These are phyloP conservation scores for Parauchenoglanis punctatus DNA, from an alignment of 2,797 vertebrate species.

Conservation along the genomic window DNA sequence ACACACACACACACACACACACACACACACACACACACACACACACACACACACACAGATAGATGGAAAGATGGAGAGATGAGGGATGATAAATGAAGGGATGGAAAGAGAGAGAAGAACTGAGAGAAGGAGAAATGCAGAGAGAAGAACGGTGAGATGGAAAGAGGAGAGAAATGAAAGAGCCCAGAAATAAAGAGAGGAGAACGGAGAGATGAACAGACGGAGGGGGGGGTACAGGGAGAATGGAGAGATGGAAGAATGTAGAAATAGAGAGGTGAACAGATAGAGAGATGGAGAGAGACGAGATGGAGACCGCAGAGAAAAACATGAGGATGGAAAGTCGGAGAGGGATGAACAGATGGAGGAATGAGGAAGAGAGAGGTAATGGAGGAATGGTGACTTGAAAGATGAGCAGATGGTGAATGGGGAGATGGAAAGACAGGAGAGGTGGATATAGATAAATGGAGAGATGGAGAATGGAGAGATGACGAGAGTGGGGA, in stretches of 20 bases:
- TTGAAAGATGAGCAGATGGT: background rate
- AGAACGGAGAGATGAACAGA: background rate
- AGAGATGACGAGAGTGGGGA: background rate
- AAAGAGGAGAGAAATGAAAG: background rate
- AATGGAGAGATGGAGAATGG: background rate
- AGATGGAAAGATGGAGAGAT: background rate
- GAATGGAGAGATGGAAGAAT: background rate
- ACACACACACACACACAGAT: background rate
- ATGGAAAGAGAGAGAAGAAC: background rate
- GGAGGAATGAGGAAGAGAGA: background rate
- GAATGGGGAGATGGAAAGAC: background rate
- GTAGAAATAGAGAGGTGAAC: background rate
- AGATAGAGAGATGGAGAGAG: background rate
- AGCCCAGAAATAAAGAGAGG: background rate
- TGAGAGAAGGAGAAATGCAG: background rate
- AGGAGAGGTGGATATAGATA: background rate
- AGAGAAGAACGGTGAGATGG: background rate
- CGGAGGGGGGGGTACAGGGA: background rate
- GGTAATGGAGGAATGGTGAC: background rate
- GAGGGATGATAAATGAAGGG: background rate
- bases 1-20: slow-evolving; percentile 61
- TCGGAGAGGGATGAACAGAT: background rate
- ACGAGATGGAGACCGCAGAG: background rate
- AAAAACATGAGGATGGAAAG: background rate
- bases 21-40: slow-evolving; percentile 47